Conservation (phyloP, 2,113 vertebrate species). For the Plecotus auritus region DNA sequence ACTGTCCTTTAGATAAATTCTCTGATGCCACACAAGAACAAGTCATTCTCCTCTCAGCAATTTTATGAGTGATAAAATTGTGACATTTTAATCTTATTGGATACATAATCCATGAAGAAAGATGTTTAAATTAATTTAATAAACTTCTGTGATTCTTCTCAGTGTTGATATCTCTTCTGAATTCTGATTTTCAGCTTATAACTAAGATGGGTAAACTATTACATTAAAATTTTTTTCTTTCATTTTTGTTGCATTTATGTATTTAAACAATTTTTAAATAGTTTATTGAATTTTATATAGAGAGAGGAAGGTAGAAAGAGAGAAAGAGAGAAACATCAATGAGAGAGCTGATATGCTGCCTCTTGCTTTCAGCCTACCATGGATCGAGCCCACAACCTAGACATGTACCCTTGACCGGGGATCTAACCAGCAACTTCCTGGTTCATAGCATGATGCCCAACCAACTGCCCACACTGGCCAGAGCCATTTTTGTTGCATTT, state of each 20-base stretch:
- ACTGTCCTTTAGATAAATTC: not conserved
- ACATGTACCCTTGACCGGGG: too few relatives aligned
- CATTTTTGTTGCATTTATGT: not conserved
- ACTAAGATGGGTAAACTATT: not conserved
- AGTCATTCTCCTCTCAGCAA: not conserved
- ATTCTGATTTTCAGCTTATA: conserved; percentile 16
- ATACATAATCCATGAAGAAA: not conserved
- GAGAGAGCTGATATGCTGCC: too few relatives aligned
- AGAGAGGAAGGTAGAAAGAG: too few relatives aligned
- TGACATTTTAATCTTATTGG: not conserved
- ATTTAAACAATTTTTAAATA: too few relatives aligned
- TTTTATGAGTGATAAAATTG: conserved; percentile 9
- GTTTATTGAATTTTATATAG: too few relatives aligned
- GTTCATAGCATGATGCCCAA: too few relatives aligned
- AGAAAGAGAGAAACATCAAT: too few relatives aligned
- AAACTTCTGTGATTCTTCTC: conserved; percentile 13
- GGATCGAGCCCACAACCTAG: too few relatives aligned
- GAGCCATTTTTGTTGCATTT: not conserved
- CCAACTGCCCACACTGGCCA: too few relatives aligned
- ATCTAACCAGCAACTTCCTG: too few relatives aligned
- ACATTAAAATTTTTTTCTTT: not conserved
- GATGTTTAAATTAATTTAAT: not conserved
- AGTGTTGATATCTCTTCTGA: not conserved
- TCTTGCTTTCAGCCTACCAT: too few relatives aligned
- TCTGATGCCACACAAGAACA: not conserved